These are phyloP conservation scores for Noctuana brunneofusca DNA, from an alignment of 2,888 invertebrate genomes.

Conservation along the genomic window DNA sequence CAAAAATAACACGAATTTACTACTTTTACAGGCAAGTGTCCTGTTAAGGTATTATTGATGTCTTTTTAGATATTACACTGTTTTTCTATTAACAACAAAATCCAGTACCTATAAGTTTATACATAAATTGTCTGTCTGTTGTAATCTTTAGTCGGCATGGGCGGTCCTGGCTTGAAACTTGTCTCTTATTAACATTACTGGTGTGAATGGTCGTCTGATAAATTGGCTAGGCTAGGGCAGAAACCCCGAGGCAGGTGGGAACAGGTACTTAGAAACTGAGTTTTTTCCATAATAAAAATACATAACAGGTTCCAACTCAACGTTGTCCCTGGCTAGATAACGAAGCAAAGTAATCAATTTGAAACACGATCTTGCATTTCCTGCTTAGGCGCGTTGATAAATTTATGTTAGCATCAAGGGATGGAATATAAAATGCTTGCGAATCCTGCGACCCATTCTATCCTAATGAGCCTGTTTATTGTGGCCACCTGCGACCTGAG, in stretches of 20 bases:
- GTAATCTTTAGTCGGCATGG: not conserved
- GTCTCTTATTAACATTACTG: constrained; percentile 27
- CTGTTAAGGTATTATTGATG: not conserved
- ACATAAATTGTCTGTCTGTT: not conserved
- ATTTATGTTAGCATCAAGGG: not conserved
- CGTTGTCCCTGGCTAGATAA: constrained; percentile 23
- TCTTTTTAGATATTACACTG: not conserved
- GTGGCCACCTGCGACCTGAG: too few species aligned
- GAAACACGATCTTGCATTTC: constrained; percentile 30
- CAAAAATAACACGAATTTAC: constrained; percentile 20
- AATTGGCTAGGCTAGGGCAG: constrained; percentile 26
- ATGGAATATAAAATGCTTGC: not conserved
- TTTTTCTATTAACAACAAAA: too few species aligned
- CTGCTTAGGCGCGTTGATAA: constrained; percentile 8
- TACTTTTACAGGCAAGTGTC: constrained; percentile 9
- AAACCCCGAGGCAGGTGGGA: constrained; percentile 20
- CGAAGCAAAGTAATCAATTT: constrained; percentile 30
- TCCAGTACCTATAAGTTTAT: too few species aligned
- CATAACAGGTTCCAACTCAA: constrained; percentile 20
- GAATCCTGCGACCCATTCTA: not conserved
- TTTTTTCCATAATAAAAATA: constrained; percentile 11
- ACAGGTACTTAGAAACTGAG: constrained; percentile 3
- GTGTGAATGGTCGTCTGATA: constrained; percentile 30
- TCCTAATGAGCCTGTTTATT: not conserved
- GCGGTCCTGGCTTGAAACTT: constrained; percentile 8